Evolutionary conservation across 2,797 vertebrate species (phyloP).

Genomic region (Mionectes olivaceus): DNA sequence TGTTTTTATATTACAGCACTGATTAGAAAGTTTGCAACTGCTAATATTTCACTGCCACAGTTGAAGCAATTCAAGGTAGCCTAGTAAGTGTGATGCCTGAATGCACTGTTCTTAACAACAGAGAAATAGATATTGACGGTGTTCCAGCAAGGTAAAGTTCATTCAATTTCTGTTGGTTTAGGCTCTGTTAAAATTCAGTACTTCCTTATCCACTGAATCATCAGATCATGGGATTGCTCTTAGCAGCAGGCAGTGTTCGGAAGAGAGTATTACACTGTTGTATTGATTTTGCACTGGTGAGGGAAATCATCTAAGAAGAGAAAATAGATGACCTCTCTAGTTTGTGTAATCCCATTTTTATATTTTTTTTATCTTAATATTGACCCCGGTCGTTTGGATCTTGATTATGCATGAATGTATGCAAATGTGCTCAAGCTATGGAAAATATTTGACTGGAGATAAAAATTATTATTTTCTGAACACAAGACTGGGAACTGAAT

Average conservation of each 20-base stretch:
- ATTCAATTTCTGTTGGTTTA: neutral
- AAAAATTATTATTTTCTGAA: neutral
- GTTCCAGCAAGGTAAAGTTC: neutral
- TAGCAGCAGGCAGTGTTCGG: neutral
- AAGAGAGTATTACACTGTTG: neutral
- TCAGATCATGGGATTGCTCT: neutral
- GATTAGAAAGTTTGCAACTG: neutral
- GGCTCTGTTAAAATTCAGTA: neutral
- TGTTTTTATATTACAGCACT: neutral
- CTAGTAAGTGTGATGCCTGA: constrained; percentile 3
- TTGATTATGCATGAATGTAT: neutral
- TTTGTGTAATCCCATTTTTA: neutral
- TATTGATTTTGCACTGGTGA: constrained; percentile 8
- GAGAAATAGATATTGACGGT: neutral
- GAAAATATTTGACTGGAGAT: neutral
- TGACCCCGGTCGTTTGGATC: neutral
- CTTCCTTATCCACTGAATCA: neutral
- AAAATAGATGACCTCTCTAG: neutral
- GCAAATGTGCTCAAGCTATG: neutral
- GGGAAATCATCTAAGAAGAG: neutral
- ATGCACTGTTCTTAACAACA: neutral
- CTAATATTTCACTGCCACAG: neutral
- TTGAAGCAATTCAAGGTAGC: constrained; percentile 10
- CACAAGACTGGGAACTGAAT: neutral
- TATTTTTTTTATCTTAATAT: neutral